phyloP scores from a whole-genome alignment of 2,888 invertebrate genomes.

The Hirtodrosophila cameraria region DNA sequence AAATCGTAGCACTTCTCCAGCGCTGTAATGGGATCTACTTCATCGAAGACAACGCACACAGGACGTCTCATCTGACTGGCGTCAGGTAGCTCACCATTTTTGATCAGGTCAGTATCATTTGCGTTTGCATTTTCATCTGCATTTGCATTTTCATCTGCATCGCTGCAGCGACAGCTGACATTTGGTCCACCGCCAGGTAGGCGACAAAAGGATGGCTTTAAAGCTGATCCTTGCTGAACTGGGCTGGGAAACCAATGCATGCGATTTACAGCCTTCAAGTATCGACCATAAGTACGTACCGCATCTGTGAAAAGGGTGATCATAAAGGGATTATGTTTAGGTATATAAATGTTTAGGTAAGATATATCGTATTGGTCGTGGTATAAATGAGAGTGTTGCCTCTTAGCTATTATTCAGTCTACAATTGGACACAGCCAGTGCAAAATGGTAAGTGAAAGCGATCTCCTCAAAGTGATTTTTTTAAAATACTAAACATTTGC shows the following conservation, averaged over 20 bases:
- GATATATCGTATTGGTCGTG: neutral
- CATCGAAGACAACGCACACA: conserved; percentile 19
- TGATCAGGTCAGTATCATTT: neutral
- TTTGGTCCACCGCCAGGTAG: conserved; percentile 43
- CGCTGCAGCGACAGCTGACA: conserved; percentile 28
- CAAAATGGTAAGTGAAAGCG: conserved; percentile 54
- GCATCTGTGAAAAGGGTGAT: conserved; percentile 50
- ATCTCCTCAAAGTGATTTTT: rapidly evolving
- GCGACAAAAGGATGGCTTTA: neutral
- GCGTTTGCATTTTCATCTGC: neutral
- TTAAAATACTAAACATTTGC: neutral
- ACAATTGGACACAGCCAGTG: conserved; percentile 37
- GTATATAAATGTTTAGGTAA: conserved; percentile 33
- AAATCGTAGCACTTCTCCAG: conserved; percentile 9
- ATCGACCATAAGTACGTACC: neutral
- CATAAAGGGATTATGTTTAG: conserved; percentile 11
- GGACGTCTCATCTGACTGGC: neutral
- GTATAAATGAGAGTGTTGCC: conserved; percentile 44
- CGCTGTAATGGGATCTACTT: conserved; percentile 8
- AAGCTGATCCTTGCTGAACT: neutral
- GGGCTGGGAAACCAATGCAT: neutral
- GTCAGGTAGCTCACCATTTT: conserved; percentile 2
- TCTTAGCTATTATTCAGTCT: conserved; percentile 37
- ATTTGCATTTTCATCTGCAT: neutral
- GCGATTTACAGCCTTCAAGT: neutral